phyloP scores from a whole-genome alignment of 1,140 invertebrate species.

The Papilio helenus region DNA sequence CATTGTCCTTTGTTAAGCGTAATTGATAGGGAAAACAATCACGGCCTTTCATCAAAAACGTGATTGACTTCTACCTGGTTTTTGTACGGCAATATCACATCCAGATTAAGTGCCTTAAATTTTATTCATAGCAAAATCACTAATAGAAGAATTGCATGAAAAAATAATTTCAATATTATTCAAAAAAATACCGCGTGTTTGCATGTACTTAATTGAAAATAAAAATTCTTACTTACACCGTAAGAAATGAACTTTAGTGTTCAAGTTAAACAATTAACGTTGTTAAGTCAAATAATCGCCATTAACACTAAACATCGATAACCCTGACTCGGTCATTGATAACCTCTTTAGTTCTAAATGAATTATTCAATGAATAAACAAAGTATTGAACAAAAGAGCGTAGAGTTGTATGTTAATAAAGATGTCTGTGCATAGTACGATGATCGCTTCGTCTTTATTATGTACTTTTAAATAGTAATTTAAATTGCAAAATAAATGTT shows the following conservation, averaged over 20 bases:
- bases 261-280: neutral
- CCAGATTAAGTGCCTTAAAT: neutral
- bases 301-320: conserved; percentile 35
- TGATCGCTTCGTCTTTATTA: neutral
- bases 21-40: neutral
- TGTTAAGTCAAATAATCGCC: conserved; percentile 24
- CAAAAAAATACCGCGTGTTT: neutral
- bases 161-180: neutral
- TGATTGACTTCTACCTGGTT: neutral
- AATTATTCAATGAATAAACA: conserved; percentile 32
- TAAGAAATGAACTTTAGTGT: neutral
- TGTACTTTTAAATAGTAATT: no score
- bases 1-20: neutral
- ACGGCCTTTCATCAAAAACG: neutral
- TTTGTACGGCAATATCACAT: neutral
- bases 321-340: conserved; percentile 28
- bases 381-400: neutral
- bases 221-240: neutral
- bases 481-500: no score
- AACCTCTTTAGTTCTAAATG: conserved; percentile 32
- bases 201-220: neutral
- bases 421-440: neutral
- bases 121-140: neutral
- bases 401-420: neutral
- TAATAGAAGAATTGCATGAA: neutral